A percentile compares a stretch with the other conserved stretches of the same genome.
phyloP scores from a whole-genome alignment of 2,888 invertebrate species.

The Cabera pusaria region DNA sequence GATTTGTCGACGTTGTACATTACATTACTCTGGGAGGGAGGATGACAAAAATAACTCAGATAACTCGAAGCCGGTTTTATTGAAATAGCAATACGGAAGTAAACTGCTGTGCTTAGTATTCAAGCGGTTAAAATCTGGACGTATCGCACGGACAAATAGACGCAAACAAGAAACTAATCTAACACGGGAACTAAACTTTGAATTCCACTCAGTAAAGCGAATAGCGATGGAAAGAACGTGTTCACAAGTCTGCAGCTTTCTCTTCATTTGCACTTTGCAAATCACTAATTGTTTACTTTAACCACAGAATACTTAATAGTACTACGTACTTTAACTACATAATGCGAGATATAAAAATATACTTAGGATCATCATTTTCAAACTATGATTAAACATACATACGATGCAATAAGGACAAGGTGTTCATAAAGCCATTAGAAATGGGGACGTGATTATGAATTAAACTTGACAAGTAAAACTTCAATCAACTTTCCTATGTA shows the following conservation, averaged over 20 bases:
- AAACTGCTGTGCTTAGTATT: conserved; percentile 8
- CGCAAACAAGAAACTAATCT: conserved; percentile 2
- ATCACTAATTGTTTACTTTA: conserved; percentile 7
- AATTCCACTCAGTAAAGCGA: conserved; percentile 3
- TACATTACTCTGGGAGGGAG: conserved; percentile 27
- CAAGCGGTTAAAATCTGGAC: conserved; percentile 7
- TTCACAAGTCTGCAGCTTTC: conserved; percentile 16
- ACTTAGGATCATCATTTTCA: too few relatives aligned
- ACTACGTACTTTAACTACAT: too few relatives aligned
- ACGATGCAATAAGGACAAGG: too few relatives aligned
- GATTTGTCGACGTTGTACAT: conserved; percentile 42
- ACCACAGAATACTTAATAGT: too few relatives aligned
- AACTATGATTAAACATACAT: too few relatives aligned
- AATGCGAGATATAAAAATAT: too few relatives aligned
- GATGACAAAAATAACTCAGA: conserved; percentile 7
- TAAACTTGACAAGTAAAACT: conserved; percentile 4
- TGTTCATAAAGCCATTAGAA: too few relatives aligned
- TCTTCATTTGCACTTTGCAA: conserved; percentile 16
- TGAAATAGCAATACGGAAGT: conserved; percentile 13
- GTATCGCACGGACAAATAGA: conserved; percentile 5
- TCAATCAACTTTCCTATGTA: conserved; percentile 18
- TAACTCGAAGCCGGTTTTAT: conserved; percentile 4
- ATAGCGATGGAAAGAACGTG: conserved; percentile 15
- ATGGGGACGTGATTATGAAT: conserved; percentile 3
- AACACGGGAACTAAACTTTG: conserved; percentile 13